These are phyloP conservation scores for Trissonchulus latispiculum DNA, from an alignment of 2,888 invertebrate genomes.

Conservation along the genomic window DNA sequence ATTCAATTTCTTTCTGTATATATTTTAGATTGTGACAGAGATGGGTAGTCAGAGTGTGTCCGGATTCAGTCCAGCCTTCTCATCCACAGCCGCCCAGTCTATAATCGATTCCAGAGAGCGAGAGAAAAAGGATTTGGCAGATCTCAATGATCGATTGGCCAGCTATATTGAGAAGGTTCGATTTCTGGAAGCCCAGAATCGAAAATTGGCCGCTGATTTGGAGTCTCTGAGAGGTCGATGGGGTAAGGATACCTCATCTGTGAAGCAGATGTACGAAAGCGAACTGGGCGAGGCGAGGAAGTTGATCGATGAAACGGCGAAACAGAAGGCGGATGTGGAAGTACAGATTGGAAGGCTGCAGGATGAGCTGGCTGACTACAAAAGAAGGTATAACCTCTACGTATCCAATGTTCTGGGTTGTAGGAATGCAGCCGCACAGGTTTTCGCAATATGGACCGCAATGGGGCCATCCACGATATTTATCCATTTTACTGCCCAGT, in stretches of 20 bases:
- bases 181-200: slow-evolving; percentile 27
- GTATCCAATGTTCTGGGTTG: too few species aligned
- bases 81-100: slow-evolving; percentile 44
- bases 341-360: slow-evolving; percentile 42
- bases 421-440: too few species aligned
- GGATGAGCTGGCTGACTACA: slow-evolving; percentile 39
- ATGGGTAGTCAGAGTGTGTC: slow-evolving; percentile 30
- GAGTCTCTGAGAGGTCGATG: slow-evolving; percentile 26
- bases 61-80: slow-evolving; percentile 32
- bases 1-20: too few species aligned
- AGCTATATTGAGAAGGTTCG: slow-evolving; percentile 39
- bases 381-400: slow-evolving; percentile 5
- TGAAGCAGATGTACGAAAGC: slow-evolving; percentile 47
- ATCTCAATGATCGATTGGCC: slow-evolving; percentile 51
- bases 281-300: slow-evolving; percentile 46
- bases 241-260: slow-evolving; percentile 23
- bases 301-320: slow-evolving; percentile 45
- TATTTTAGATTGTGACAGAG: slow-evolving; percentile 39
- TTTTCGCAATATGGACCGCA: too few species aligned
- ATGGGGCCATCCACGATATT: too few species aligned
- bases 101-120: slow-evolving; percentile 44
- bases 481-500: too few species aligned
- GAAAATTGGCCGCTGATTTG: slow-evolving; percentile 27
- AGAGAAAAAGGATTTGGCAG: slow-evolving; percentile 52
- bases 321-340: slow-evolving; percentile 45